Percentiles rank a stretch among this genome's conserved stretches.
These are phyloP conservation scores for Hypsibius dujardini DNA, from an alignment of 1,140 invertebrate genomes.

Conservation along the genomic window DNA sequence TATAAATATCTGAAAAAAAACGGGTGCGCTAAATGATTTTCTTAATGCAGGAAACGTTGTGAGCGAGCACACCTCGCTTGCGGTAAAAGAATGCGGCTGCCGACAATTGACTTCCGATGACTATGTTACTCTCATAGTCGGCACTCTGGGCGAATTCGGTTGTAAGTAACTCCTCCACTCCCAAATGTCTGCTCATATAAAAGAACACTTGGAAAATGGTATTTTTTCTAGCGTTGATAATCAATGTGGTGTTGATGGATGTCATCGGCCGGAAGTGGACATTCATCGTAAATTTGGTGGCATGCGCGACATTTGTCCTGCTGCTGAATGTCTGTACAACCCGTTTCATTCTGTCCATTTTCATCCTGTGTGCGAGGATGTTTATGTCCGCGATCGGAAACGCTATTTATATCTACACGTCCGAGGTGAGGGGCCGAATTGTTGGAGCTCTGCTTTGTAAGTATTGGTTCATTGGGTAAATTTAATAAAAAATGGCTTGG, in stretches of 20 bases:
- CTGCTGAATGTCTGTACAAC: constrained; percentile 6
- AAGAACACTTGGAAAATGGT: too few species aligned
- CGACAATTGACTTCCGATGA: constrained; percentile 1
- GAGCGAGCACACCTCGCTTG: background rate
- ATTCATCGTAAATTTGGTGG: background rate
- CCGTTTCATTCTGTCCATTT: background rate
- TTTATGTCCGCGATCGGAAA: constrained; percentile 14
- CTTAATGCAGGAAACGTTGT: constrained; percentile 2
- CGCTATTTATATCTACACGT: background rate
- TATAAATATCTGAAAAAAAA: too few species aligned
- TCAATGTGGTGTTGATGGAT: background rate
- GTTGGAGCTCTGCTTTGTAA: too few species aligned
- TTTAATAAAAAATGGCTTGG: too few species aligned
- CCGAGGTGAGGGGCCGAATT: constrained; percentile 12
- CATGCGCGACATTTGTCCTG: background rate
- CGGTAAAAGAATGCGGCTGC: constrained; percentile 1
- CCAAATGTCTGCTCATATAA: too few species aligned
- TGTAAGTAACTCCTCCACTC: too few species aligned
- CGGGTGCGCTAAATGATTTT: too few species aligned
- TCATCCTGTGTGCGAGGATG: background rate
- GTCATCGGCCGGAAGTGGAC: constrained; percentile 2
- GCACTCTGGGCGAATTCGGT: constrained; percentile 7
- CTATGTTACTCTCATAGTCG: background rate
- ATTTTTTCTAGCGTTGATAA: constrained; percentile 3
- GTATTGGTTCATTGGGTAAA: too few species aligned